Base-by-base conservation (phyloP, 2,113 vertebrate species). In the Silurus glanis region DNA sequence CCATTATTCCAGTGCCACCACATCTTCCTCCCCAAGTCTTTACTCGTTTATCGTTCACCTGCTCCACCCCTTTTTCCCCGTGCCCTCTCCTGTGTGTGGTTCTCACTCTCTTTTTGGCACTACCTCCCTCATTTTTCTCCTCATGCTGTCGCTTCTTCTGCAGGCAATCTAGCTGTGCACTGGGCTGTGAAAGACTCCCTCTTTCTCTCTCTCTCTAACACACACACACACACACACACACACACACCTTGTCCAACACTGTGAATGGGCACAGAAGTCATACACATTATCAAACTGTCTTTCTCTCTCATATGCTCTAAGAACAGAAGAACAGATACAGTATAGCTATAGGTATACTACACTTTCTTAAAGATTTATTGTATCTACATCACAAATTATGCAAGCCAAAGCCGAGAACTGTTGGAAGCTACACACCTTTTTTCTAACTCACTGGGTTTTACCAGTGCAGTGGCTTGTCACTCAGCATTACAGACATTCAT, bases 91-190 rank as follows among this genome's bases (percentile, higher is more conserved):
- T 56, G 64, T 69, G 83, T 82, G 71, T 74, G 61, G 80, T 74
- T 85, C 86, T 88, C 59, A 23, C 85, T 91, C 86, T 83, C 82
- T 84, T 80, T 81, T 89, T 89, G 88, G 85, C 82, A 88, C 91
- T 89, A 66, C 92, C 91, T 92, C 83, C 85, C 89, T 90, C 86
- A 89, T 92, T 93, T 93, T 87, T 84, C 89, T 91, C 88, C 88
- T 89, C 87, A 85, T 59, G 71, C 89, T 91, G 86, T 90, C 86
- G 84, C 89, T 89, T 91, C 87, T 92, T 89, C 91, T 92, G 89
- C 90, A 91, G 91, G 93, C 92, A 92, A 92, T 93, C 90, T 91
- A 87, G 91, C 87, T 90, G 92, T 90, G 92, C 94, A 90, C 83
- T 90, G 91, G 92, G 90, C 91, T 93, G 94, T 93, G 91, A 94